Evolutionary conservation across 2,797 vertebrate genomes (phyloP), one percentile per base, ranked within the genome.

Genomic region (Sebastes elongatus): DNA sequence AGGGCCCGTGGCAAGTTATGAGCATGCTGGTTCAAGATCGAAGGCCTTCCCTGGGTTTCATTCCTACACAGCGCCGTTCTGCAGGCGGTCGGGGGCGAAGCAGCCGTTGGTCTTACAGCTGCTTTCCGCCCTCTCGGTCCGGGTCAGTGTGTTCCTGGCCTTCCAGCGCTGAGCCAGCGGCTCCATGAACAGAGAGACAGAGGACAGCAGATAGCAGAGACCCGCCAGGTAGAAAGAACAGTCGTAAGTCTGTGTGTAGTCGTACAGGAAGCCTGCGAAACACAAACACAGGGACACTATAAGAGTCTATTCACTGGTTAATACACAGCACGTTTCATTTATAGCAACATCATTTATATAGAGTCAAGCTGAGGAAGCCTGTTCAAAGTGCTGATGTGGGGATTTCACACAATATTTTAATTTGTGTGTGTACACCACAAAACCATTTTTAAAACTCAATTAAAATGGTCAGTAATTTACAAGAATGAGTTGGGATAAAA

Each of bases 141-240:
- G 88, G 61, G 72, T 71, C 32, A 80, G 76, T 76, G 91, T 91
- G 86, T 82, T 95, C 83, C 86, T 86, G 68, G 92, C 86, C 84
- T 93, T 96, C 97, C 97, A 96, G 84, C 88, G 96, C 84, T 95
- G 96, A 63, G 96, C 97, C 56, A 95, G 71, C 2, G 98, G 98
- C 92, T 98, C 96, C 42, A 99, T 86, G 95, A 98, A 97, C 79
- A 99, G 94, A 9, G 98, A 97, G 18, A 97, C 6, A 0, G 97
- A 97, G 16, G 97, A 97, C 68, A 98, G 87, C 72, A 99, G 95
- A 87, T 97, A 98, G 78, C 98, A 99, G 70, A 94, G 93, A 13
- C 98, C 97, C 1, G 97, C 97, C 71, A 99, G 94, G 94, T 98
- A 97, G 94, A 98, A 99, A 23, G 98, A 99, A 76, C 96, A 96